These are phyloP conservation scores for Calameuta pallipes DNA, from an alignment of 2,888 invertebrate genomes.

Conservation along the genomic window DNA sequence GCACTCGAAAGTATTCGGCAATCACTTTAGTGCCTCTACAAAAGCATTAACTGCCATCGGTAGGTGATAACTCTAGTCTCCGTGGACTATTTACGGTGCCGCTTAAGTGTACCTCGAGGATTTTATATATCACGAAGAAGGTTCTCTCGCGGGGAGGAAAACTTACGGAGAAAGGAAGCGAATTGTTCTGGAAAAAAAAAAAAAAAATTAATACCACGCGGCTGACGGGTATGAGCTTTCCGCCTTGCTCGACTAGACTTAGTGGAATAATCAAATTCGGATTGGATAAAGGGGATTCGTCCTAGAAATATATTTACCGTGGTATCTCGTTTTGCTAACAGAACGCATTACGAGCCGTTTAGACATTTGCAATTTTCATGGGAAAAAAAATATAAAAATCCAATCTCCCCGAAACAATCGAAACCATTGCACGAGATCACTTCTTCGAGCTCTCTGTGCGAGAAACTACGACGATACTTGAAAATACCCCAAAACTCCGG, in stretches of 20 bases:
- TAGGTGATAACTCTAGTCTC: not conserved
- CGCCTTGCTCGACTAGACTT: not conserved
- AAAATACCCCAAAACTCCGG: too few species aligned
- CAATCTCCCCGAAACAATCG: too few species aligned
- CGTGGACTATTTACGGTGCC: not conserved
- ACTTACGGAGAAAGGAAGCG: not conserved
- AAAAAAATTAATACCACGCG: not conserved
- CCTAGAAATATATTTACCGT: not conserved
- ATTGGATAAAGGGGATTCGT: not conserved
- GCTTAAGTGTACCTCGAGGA: not conserved
- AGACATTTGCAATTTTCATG: not conserved
- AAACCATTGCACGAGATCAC: not conserved
- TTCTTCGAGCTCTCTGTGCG: not conserved
- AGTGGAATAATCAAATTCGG: not conserved
- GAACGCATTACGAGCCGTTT: not conserved
- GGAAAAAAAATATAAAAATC: too few species aligned
- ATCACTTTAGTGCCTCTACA: not conserved
- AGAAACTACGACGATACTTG: too few species aligned
- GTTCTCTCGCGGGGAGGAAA: not conserved
- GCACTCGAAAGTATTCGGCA: not conserved
- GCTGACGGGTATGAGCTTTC: not conserved
- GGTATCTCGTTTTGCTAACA: not conserved
- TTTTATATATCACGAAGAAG: not conserved
- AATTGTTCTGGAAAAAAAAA: not conserved
- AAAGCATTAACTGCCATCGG: not conserved